These are phyloP conservation scores for Epiperipatus broadwayi DNA, from an alignment of 2,888 invertebrate species.

Conservation along the genomic window DNA sequence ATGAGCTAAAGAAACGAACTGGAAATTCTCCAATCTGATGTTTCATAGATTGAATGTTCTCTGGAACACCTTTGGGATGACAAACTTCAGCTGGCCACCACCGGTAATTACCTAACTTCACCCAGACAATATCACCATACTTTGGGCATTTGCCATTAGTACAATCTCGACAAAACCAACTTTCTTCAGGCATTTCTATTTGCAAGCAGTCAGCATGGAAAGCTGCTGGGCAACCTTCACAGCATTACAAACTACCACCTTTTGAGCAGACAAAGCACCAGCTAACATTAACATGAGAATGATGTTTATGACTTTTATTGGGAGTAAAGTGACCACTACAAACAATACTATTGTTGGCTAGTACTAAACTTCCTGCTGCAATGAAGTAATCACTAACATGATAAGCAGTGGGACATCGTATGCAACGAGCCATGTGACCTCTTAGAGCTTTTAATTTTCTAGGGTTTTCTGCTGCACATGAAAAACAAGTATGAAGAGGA, in stretches of 20 bases:
- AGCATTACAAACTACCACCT: constrained; percentile 63
- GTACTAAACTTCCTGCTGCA: constrained; percentile 61
- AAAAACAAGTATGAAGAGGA: constrained; percentile 65
- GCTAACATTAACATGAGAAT: constrained; percentile 65
- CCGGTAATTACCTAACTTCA: constrained; percentile 57
- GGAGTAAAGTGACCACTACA: constrained; percentile 59
- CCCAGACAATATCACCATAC: constrained; percentile 88
- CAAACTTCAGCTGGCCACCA: constrained; percentile 90
- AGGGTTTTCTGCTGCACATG: constrained; percentile 56
- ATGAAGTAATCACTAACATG: too few relatives aligned
- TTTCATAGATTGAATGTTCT: constrained; percentile 46
- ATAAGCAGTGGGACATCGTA: constrained; percentile 73
- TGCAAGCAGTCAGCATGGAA: constrained; percentile 70
- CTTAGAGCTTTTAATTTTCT: constrained; percentile 5
- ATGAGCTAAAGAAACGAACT: constrained; percentile 75
- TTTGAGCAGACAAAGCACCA: constrained; percentile 82
- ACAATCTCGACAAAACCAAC: constrained; percentile 75
- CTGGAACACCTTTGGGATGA: constrained; percentile 64
- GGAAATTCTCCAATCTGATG: constrained; percentile 71
- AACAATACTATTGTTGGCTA: constrained; percentile 55
- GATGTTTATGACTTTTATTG: too few relatives aligned
- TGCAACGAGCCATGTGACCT: constrained; percentile 44
- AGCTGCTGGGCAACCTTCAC: constrained; percentile 78
- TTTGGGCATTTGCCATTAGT: constrained; percentile 63
- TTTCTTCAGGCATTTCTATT: constrained; percentile 40